These are phyloP conservation scores for Pseudochirops corinnae DNA, from an alignment of 2,797 vertebrate genomes.

Conservation along the genomic window DNA sequence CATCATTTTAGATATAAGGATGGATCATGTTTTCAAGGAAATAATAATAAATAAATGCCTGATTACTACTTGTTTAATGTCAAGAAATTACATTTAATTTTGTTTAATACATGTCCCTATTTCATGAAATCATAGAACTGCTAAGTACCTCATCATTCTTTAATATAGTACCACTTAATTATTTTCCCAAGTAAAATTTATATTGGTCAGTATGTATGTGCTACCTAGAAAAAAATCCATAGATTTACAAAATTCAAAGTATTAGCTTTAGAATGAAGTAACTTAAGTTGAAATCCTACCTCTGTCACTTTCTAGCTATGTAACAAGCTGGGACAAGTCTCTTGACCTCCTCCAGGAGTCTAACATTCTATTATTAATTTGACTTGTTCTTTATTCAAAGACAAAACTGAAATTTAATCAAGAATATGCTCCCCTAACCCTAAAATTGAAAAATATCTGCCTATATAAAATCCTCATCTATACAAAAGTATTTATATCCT, in stretches of 20 bases:
- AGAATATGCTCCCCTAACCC: conserved; percentile 9
- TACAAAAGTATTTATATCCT: neutral
- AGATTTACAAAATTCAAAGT: neutral
- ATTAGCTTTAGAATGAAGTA: neutral
- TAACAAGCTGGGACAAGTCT: neutral
- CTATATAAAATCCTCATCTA: neutral
- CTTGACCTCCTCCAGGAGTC: conserved; percentile 1
- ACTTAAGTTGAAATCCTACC: neutral
- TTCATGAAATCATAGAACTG: conserved; percentile 55
- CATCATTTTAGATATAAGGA: conserved; percentile 34
- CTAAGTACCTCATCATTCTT: neutral
- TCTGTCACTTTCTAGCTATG: neutral
- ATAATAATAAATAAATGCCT: neutral
- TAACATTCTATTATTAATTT: conserved; percentile 37
- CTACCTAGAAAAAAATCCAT: neutral
- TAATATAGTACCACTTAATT: conserved; percentile 35
- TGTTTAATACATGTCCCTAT: conserved; percentile 38
- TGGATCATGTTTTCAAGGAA: neutral
- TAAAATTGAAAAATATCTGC: conserved; percentile 47
- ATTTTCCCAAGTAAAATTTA: neutral
- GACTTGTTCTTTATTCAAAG: conserved; percentile 57
- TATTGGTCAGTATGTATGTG: neutral
- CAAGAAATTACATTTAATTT: conserved; percentile 47
- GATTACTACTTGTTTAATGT: neutral
- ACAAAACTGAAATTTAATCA: conserved; percentile 57